Evolutionary conservation across 2,113 vertebrate genomes (phyloP).

Genomic region (Sinocyclocheilus maitianheensis): DNA sequence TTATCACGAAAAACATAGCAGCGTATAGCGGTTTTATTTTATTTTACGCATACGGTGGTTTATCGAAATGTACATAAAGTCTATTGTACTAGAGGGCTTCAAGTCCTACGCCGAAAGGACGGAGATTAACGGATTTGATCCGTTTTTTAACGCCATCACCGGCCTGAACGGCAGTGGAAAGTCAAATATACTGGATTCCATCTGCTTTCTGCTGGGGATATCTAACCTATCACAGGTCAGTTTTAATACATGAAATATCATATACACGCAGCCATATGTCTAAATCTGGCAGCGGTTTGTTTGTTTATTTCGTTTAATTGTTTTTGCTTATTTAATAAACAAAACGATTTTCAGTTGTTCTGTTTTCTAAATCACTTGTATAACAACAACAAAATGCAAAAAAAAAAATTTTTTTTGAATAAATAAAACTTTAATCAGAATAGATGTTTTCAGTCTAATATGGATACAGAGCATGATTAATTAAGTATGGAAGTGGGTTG

Average conservation of each 20-base stretch:
- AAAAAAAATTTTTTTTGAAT: not conserved
- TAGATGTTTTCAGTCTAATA: not conserved
- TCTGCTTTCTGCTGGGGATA: slow-evolving; percentile 95
- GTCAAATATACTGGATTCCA: slow-evolving; percentile 93
- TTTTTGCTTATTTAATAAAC: not conserved
- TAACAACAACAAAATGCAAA: not conserved
- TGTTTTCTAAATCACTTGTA: not conserved
- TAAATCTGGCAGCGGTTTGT: not conserved
- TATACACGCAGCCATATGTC: not conserved
- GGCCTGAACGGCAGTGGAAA: slow-evolving; percentile 97
- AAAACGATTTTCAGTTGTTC: not conserved
- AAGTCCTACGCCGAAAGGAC: slow-evolving; percentile 96
- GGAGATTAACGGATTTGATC: slow-evolving; percentile 87
- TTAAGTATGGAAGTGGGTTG: not conserved
- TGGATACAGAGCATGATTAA: not conserved
- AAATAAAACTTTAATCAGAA: not conserved
- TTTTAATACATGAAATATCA: not conserved
- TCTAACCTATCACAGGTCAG: slow-evolving; percentile 87
- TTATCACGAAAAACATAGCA: not conserved
- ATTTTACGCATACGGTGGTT: not conserved
- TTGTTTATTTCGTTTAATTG: not conserved
- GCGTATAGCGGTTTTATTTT: not conserved
- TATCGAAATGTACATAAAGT: slow-evolving; percentile 88
- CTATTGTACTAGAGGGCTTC: slow-evolving; percentile 91
- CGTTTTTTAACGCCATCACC: slow-evolving; percentile 94